Conservation (phyloP, 2,888 invertebrate species). For the Andrena camellia region DNA sequence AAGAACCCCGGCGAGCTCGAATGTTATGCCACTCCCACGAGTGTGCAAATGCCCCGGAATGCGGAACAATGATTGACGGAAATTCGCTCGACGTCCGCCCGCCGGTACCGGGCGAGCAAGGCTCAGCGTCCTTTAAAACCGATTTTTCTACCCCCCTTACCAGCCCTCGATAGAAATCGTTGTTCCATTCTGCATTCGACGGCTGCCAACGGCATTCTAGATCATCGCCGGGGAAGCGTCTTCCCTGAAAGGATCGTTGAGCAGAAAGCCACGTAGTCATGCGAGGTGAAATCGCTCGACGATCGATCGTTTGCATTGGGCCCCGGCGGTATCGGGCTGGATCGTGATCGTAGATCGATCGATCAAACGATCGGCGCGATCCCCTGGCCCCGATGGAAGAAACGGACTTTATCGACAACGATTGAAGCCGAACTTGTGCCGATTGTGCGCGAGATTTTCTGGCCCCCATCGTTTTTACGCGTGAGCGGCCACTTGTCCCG, state of each 20-base stretch:
- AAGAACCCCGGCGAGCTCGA: conserved; percentile 54
- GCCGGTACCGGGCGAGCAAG: background rate
- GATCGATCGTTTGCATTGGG: conserved; percentile 63
- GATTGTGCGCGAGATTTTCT: conserved; percentile 60
- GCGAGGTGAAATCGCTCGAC: conserved; percentile 69
- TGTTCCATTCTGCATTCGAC: conserved; percentile 11
- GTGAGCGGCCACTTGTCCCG: background rate
- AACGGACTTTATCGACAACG: conserved; percentile 63
- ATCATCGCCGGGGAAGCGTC: conserved; percentile 30
- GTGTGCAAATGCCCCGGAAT: conserved; percentile 71
- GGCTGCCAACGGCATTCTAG: background rate
- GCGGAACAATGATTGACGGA: conserved; percentile 79
- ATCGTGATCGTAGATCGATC: conserved; percentile 68
- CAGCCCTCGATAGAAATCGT: background rate
- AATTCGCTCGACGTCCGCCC: conserved; percentile 69
- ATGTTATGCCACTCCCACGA: conserved; percentile 62
- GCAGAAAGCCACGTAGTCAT: conserved; percentile 67
- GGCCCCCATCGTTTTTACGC: conserved; percentile 2
- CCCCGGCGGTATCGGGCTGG: conserved; percentile 50
- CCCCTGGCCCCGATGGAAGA: conserved; percentile 45
- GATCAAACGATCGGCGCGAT: conserved; percentile 53
- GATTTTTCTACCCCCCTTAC: background rate
- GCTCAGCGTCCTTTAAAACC: conserved; percentile 6
- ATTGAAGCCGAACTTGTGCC: conserved; percentile 49
- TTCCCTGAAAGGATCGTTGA: conserved; percentile 44